Base-by-base conservation (phyloP, 2,113 vertebrate species). In the Scophthalmus maximus region DNA sequence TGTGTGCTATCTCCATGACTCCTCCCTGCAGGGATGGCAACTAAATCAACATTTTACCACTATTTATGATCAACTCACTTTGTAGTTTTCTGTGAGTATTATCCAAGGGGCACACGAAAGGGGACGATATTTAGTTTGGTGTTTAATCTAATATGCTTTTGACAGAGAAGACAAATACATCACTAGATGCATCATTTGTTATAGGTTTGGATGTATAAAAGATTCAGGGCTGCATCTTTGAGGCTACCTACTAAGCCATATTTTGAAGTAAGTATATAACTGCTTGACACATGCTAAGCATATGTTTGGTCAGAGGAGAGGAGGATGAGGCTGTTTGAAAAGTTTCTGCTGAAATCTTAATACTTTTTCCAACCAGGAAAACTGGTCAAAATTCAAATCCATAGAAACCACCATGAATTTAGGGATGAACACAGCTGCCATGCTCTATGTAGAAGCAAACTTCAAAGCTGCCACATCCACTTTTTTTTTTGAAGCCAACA, bases 1-100 rank as follows among this genome's bases (percentile, higher is more conserved):
- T 93, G 95, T 93, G 91, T 90, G 88, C 93, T 72, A 81, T 88
- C 85, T 76, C 68, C 72, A 40, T 2, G 6, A 29, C 69, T 78
- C 71, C 78, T 85, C 79, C 79, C 82, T 58, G 56, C 69, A 59
- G 83, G 22, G 79, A 82, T n/a, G 58, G 75, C 81, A 72, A 78
- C 84, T 89, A 87, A 79, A 84, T 88, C 82, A 86, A 76, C 36
- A 67, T 88, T 78, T 83, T 73, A 47, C 27, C 32, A 49, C 30
- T 58, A 61, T 82, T 82, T 70, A 78, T 88, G 85, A 81, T 71
- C 78, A 34, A 14, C 51, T 61, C 22, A 29, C 82, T 88, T 87
- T 85, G 83, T 69, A 68, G 63, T 69, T 46, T 29, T 52, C 30
- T 64, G 68, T 77, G 65, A 4, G 42, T 56, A 1, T 27, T 46